Evolutionary conservation across 2,113 vertebrate species (phyloP), one percentile per base, ranked within the genome.

Genomic region (Tupaia tana): DNA sequence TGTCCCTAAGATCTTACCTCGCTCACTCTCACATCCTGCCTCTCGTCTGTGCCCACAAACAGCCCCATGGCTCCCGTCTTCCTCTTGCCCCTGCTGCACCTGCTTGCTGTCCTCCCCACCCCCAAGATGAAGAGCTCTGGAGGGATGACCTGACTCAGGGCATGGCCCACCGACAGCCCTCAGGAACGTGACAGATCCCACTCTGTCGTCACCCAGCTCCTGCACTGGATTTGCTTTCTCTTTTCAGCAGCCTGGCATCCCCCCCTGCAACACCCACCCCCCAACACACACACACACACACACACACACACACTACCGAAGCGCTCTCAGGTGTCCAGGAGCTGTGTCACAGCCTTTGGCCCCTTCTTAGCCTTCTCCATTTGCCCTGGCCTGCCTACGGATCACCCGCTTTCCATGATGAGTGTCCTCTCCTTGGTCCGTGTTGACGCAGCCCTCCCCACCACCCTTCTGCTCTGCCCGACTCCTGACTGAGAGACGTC

Each of bases 61-160:
- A 0, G 69, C 29, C 0, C 0, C 3, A 25, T 1, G 3, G 24
- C 63, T 58, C 9, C 58, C 25, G 16, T n/a, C 34, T 71, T 85
- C 71, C 8, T 24, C 34, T 27, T 52, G n/a, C 43, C 71, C 59
- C 31, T 63, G 13, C 2, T 5, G 11, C 1, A 20, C 52, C 2
- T 9, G 20, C 31, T 16, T 9, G 13, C 14, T 34, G 43, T 43
- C 29, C 9, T 14, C 9, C 58, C n/a, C 4, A 10, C 43, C 43
- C 43, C 43, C 43, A 43, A 43, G 4, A 43, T 43, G 43, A 43
- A 43, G 43, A 43, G 43, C 43, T 43, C 43, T 43, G 43, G 43
- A 43, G 43, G 43, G 43, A 43, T 3, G 43, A 43, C 6, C 43
- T 43, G 43, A 3, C 43, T 6, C 43, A 43, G 43, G 3, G 3